Evolutionary conservation across 2,113 vertebrate species (phyloP), one percentile per base, ranked within the genome.

Genomic region (Scophthalmus maximus): DNA sequence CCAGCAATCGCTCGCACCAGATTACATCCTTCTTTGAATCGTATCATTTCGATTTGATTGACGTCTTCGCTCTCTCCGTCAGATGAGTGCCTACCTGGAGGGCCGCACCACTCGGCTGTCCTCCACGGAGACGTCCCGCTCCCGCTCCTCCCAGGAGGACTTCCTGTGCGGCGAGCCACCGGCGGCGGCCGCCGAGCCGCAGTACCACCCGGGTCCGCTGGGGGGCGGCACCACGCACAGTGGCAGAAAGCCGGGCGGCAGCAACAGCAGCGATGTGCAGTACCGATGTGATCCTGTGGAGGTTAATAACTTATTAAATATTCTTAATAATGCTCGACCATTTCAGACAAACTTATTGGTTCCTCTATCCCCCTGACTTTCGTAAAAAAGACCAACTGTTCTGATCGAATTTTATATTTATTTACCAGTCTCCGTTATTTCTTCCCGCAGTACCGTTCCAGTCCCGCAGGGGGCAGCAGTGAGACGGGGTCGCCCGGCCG

Each of bases 81-180:
- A 98, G 96, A 96, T 97, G 96, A 97, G 96, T 75, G 95, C 97
- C 34, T 98, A 96, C 1, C 88, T 96, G 86, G 97, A 97, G 86
- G 93, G 96, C 34, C 97, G 98, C 40, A 96, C 97, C 78, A 94
- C 94, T 78, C 95, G 97, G 2, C 94, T 99, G 17, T 98, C 97
- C 0, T 98, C 97, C 86, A 98, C 97, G 0, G 97, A 98, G 94
- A 98, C 97, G 11, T 98, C 96, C 1, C 96, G 98, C 49, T 99
- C 97, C 0, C 97, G 97, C 57, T 99, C 97, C 0, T 99, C 97
- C 1, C 97, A 98, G 20, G 97, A 99, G 82, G 97, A 99, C 53
- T 91, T 90, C 63, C 79, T 91, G 23, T 91, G 91, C 0, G 59
- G 75, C 5, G 91, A 92, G 7, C 66, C 87, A 0, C 62, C 79